Conservation (phyloP, 2,113 vertebrate genomes). For the Forbesichthys agassizii region DNA sequence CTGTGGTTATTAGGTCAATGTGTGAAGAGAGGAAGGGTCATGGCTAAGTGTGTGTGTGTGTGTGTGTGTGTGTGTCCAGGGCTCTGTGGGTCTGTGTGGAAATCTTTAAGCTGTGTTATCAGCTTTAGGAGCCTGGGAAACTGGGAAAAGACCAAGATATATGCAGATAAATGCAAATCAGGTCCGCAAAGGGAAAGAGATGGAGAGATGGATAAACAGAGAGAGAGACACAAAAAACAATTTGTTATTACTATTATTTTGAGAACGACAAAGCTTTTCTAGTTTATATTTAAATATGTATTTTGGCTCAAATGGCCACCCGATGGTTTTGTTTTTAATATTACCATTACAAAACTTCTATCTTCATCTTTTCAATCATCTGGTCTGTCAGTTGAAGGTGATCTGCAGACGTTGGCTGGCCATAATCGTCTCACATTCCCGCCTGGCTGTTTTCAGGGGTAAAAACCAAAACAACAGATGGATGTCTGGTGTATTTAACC, state of each 20-base stretch:
- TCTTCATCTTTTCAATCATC: not conserved
- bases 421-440: conserved; percentile 29
- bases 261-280: not conserved
- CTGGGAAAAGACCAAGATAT: conserved; percentile 48
- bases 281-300: too few relatives aligned
- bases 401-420: not conserved
- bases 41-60: conserved; percentile 25
- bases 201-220: not conserved
- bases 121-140: conserved; percentile 63
- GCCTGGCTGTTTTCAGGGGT: conserved; percentile 35
- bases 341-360: not conserved
- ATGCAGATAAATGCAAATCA: conserved; percentile 48
- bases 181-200: conserved; percentile 17
- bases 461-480: conserved; percentile 81
- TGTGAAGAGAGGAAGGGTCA: conserved; percentile 15
- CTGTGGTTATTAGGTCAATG: conserved; percentile 22
- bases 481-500: conserved; percentile 74
- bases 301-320: too few relatives aligned
- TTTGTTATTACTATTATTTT: too few relatives aligned
- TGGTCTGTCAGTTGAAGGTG: not conserved
- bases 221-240: not conserved
- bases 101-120: conserved; percentile 62
- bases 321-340: not conserved
- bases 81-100: conserved; percentile 39
- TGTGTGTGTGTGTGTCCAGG: conserved; percentile 22